Percentiles rank a stretch among this genome's conserved stretches.
Evolutionary conservation across 2,888 invertebrate genomes (phyloP).

Genomic region (Drosophila stalkeri): DNA sequence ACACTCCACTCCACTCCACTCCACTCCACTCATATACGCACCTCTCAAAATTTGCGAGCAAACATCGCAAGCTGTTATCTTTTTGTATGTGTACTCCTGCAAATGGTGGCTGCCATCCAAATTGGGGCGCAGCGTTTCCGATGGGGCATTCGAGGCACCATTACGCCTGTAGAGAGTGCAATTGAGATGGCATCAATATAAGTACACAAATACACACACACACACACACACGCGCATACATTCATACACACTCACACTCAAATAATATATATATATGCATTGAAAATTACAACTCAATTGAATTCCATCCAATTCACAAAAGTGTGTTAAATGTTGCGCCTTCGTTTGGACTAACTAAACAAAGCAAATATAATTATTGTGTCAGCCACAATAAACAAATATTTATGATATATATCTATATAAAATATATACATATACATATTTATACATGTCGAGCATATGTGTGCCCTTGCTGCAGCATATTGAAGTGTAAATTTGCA

Average conservation of each 20-base stretch:
- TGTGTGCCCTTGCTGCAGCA: constrained; percentile 25
- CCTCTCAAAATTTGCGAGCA: constrained; percentile 96
- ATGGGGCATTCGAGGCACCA: constrained; percentile 87
- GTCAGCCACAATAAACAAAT: constrained; percentile 54
- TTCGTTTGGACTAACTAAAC: constrained; percentile 30
- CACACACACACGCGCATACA: constrained; percentile 1
- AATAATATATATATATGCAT: constrained; percentile 30
- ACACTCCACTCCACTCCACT: no score
- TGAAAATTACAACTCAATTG: constrained; percentile 29
- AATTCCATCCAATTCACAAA: constrained; percentile 33
- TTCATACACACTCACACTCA: constrained; percentile 1
- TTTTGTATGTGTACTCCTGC: constrained; percentile 97
- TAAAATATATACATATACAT: constrained; percentile 1
- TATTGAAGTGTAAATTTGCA: constrained; percentile 50
- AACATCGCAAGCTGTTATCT: constrained; percentile 97
- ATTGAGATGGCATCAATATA: constrained; percentile 30
- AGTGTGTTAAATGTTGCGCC: constrained; percentile 55
- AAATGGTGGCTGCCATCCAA: constrained; percentile 89
- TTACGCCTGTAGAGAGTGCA: constrained; percentile 87
- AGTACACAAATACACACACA: not conserved
- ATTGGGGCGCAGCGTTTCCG: constrained; percentile 84
- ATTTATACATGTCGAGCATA: constrained; percentile 32
- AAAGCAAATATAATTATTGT: constrained; percentile 54
- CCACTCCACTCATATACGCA: constrained; percentile 83
- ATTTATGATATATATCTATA: constrained; percentile 33